Evolutionary conservation across 2,113 vertebrate species (phyloP).

Genomic region (Halichoeres trimaculatus): DNA sequence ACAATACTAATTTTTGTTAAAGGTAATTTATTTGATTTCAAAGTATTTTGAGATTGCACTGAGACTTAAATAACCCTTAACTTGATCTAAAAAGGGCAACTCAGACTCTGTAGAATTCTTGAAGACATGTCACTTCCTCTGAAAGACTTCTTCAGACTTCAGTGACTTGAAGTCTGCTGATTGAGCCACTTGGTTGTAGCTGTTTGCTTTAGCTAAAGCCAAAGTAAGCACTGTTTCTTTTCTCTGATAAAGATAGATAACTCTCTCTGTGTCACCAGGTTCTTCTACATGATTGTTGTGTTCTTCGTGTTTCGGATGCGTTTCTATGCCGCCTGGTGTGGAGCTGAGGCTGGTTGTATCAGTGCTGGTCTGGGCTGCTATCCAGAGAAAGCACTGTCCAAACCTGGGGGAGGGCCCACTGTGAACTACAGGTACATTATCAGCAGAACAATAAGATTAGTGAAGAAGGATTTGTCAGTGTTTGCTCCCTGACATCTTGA

Average conservation of each 20-base stretch:
- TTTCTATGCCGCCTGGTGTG: conserved; percentile 92
- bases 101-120: too few relatives aligned
- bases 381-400: conserved; percentile 85
- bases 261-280: conserved; percentile 64
- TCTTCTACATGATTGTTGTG: conserved; percentile 90
- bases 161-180: too few relatives aligned
- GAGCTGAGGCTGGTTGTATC: conserved; percentile 90
- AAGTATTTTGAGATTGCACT: too few relatives aligned
- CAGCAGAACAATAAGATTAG: neutral
- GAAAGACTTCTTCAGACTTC: too few relatives aligned
- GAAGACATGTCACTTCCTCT: too few relatives aligned
- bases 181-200: too few relatives aligned
- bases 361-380: conserved; percentile 91
- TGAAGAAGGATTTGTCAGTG: neutral
- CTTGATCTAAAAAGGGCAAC: too few relatives aligned
- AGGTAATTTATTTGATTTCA: too few relatives aligned
- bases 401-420: conserved; percentile 89
- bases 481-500: neutral
- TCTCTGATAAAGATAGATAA: neutral
- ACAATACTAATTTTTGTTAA: too few relatives aligned
- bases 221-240: neutral
- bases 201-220: too few relatives aligned
- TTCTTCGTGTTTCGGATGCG: conserved; percentile 94
- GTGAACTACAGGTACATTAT: conserved; percentile 82
- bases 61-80: too few relatives aligned